Conservation (phyloP, 2,113 vertebrate genomes). For the Melozone crissalis region DNA sequence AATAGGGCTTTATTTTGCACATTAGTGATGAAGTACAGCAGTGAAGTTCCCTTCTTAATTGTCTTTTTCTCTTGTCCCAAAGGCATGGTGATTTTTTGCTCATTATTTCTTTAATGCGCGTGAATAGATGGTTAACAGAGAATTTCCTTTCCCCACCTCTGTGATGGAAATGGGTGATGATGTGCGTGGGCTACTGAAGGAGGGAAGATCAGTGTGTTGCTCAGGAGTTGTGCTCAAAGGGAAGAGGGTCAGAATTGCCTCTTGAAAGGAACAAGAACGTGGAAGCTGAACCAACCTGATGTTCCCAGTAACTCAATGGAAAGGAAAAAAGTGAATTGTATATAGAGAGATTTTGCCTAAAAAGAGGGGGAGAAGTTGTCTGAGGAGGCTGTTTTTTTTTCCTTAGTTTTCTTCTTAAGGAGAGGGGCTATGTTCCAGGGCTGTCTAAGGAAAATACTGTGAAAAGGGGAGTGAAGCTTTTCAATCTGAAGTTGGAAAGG, state of each 20-base stretch:
- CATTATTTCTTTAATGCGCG: background rate
- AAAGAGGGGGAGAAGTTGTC: background rate
- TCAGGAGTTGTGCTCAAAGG: background rate
- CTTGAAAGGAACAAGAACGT: background rate
- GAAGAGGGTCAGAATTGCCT: background rate
- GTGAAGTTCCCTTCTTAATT: background rate
- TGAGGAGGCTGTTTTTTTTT: rapidly evolving
- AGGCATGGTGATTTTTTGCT: background rate
- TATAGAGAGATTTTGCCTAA: background rate
- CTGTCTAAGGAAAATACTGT: background rate
- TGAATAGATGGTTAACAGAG: background rate
- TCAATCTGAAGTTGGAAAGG: background rate
- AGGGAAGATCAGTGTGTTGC: background rate
- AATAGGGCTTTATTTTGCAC: background rate
- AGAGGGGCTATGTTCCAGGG: background rate
- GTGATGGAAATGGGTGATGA: background rate
- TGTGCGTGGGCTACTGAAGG: background rate
- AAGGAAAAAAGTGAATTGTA: background rate
- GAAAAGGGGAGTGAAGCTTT: background rate
- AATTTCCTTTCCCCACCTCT: background rate
- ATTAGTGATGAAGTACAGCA: background rate
- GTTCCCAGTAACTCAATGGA: background rate
- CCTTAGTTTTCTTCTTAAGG: background rate
- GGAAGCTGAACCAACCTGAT: background rate
- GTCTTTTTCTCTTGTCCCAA: background rate